A percentile compares a stretch with the other conserved stretches of the same genome.
Conservation (phyloP, 2,113 vertebrate species). For the Elgaria multicarinata region DNA sequence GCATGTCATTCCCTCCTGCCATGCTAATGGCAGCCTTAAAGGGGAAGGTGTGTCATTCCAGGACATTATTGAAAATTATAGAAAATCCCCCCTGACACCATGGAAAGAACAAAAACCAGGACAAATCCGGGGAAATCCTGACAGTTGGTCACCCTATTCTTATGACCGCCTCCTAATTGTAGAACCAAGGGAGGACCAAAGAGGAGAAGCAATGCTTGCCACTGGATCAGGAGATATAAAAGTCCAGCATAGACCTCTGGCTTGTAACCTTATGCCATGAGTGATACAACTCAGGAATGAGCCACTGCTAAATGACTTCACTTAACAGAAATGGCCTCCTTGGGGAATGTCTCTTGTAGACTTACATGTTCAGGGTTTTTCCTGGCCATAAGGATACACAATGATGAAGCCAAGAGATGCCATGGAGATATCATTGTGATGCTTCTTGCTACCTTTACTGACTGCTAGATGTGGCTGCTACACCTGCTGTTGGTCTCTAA, state of each 20-base stretch:
- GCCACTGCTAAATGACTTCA: neutral
- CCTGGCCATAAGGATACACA: neutral
- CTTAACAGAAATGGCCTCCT: neutral
- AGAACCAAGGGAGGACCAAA: neutral
- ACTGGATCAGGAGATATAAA: neutral
- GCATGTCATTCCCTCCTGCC: too few relatives aligned
- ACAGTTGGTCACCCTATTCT: too few relatives aligned
- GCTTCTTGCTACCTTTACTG: neutral
- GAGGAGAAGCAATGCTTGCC: neutral
- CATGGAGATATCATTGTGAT: slow-evolving; percentile 29
- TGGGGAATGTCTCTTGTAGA: neutral
- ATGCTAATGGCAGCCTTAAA: too few relatives aligned
- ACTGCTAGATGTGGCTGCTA: neutral
- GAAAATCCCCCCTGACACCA: too few relatives aligned
- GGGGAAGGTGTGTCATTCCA: too few relatives aligned
- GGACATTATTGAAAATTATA: too few relatives aligned
- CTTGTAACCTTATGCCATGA: neutral
- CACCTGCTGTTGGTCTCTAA: neutral
- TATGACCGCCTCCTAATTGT: neutral
- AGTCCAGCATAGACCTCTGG: too few relatives aligned
- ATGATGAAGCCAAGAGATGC: slow-evolving; percentile 3
- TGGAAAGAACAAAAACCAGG: too few relatives aligned
- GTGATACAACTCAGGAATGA: neutral
- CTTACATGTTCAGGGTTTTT: neutral
- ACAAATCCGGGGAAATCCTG: too few relatives aligned